Evolutionary conservation across 2,797 vertebrate species (phyloP).

Genomic region (Gallinago nigripennis): DNA sequence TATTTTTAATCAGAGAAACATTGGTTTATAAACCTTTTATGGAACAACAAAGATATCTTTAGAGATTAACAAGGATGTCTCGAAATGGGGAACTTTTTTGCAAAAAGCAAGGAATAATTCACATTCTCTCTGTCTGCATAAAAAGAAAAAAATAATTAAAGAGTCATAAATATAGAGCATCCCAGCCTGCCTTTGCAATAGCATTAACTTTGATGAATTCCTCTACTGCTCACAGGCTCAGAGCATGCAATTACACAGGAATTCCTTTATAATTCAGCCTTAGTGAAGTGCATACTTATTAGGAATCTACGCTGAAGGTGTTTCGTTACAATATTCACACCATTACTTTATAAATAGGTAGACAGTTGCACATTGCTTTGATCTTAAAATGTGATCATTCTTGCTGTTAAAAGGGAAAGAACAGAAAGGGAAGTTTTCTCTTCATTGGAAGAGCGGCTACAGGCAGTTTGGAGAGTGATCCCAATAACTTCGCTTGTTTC

Average conservation of each 20-base stretch:
- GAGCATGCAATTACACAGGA: slow-evolving; percentile 7
- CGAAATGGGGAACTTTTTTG: not conserved
- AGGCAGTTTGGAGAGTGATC: not conserved
- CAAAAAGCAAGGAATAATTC: not conserved
- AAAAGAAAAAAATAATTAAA: not conserved
- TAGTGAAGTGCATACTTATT: not conserved
- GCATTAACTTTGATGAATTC: not conserved
- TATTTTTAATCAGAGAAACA: not conserved
- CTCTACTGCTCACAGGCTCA: not conserved
- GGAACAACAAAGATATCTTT: not conserved
- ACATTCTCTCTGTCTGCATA: not conserved
- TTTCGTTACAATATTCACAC: slow-evolving; percentile 2
- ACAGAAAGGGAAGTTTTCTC: not conserved
- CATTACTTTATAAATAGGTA: not conserved
- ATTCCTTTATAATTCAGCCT: not conserved
- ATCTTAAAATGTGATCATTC: not conserved
- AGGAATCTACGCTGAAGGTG: not conserved
- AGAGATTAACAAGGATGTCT: not conserved
- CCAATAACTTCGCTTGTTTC: not conserved
- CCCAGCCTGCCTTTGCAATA: not conserved
- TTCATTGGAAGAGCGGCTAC: not conserved
- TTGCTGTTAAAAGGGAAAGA: not conserved
- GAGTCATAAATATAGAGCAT: not conserved
- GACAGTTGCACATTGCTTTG: not conserved
- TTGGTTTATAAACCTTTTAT: not conserved